Evolutionary conservation across 2,888 invertebrate genomes (phyloP).

Genomic region (Drosophila subquinaria): DNA sequence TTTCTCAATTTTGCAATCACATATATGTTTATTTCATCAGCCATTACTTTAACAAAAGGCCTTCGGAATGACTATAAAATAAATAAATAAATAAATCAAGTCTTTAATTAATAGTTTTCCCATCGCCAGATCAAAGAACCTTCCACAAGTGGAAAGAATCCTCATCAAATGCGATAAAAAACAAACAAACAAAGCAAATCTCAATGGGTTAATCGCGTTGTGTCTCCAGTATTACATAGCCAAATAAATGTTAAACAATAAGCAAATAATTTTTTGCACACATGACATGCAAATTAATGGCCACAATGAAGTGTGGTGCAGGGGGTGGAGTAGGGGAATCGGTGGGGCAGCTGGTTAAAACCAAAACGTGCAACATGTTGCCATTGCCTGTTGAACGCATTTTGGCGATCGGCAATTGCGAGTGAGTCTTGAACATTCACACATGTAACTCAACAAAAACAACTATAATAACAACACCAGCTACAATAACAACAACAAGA

Average conservation of each 20-base stretch:
- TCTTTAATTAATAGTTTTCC: conserved; percentile 20
- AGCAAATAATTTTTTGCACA: conserved; percentile 65
- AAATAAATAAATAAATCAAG: conserved; percentile 2
- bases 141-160: conserved; percentile 1
- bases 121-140: conserved; percentile 6
- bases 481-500: not conserved
- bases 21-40: not conserved
- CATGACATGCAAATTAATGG: conserved; percentile 68
- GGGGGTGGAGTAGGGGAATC: not conserved
- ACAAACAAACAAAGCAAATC: conserved; percentile 13
- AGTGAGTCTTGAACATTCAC: conserved; percentile 15
- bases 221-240: conserved; percentile 45
- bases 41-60: not conserved
- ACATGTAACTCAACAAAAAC: conserved; percentile 7
- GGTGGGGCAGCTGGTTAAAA: conserved; percentile 41
- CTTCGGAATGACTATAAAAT: not conserved
- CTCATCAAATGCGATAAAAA: not conserved
- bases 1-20: not conserved
- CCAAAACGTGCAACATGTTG: conserved; percentile 50
- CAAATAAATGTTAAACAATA: conserved; percentile 61
- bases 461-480: conserved; percentile 6
- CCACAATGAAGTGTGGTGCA: not conserved
- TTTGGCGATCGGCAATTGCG: conserved; percentile 36
- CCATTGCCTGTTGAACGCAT: conserved; percentile 46
- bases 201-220: conserved; percentile 48